Base-by-base conservation (phyloP, 2,797 vertebrate genomes). In the Microctenopoma lineatum region DNA sequence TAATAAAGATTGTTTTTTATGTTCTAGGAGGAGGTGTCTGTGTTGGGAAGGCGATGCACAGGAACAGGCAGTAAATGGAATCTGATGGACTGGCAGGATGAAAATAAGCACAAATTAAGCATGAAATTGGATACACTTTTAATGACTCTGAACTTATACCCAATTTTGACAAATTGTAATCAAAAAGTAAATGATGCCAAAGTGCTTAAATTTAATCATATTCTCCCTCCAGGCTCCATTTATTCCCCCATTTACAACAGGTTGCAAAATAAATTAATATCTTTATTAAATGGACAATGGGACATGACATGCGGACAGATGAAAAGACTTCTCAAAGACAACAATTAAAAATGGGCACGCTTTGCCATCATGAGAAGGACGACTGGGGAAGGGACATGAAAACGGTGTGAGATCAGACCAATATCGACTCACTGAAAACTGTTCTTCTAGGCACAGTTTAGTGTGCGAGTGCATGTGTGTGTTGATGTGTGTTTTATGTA, bases 401-500 rank as follows among this genome's bases (percentile, higher is more conserved):
- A 73, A 81, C 62, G 21, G 63, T 66, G 78, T 16, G 65, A 85
- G 86, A 90, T 59, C 79, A 84, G 79, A 77, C 78, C 52, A 61
- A 76, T 58, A 61, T 73, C 3, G 13, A 84, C 72, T 80, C 72
- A 79, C 59, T 74, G 44, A 84, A 70, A 66, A 62, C 61, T 83
- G 77, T 62, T 70, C 29, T 70, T 85, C 83, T 63, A 75, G 73
- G 58, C 77, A 79, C 77, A 85, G 78, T 90, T 90, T 84, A 77
- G 87, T 88, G 86, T 92, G 86, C 70, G 81, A 74, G 90, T 89
- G 83, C 80, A 77, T 90, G 89, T 92, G 91, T 92, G 92, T 93
- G 93, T 92, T 80, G 73, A 90, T 92, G 93, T 94, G 93, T 93
- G 92, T 94, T 93, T 93, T 88, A 87, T 93, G 92, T 88, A 90